Conservation (phyloP, 2,113 vertebrate species). For the Hydropotes inermis region DNA sequence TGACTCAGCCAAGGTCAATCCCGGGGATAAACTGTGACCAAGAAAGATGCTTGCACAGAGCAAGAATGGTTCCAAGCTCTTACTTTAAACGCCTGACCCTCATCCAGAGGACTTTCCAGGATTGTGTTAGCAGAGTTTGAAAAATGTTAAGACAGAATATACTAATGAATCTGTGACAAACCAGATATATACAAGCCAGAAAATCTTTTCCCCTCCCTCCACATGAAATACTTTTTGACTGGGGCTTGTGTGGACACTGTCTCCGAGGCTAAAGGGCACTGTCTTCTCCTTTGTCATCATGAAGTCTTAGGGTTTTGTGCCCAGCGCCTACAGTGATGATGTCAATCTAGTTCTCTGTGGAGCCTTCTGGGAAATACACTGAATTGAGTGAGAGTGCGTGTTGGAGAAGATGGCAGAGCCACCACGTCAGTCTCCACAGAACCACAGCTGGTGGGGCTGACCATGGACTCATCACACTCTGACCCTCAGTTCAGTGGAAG, state of each 20-base stretch:
- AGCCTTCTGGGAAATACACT: not conserved
- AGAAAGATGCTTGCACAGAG: not conserved
- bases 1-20: not conserved
- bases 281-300: not conserved
- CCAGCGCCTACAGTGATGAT: not conserved
- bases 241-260: not conserved
- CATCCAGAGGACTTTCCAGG: not conserved
- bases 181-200: not conserved
- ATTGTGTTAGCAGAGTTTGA: not conserved
- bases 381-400: not conserved
- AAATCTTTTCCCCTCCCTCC: not conserved
- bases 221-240: not conserved
- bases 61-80: not conserved
- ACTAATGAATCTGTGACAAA: not conserved
- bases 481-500: not conserved
- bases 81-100: not conserved
- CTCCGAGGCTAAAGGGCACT: not conserved
- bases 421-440: not conserved
- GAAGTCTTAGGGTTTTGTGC: not conserved
- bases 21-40: not conserved
- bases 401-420: not conserved
- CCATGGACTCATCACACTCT: not conserved
- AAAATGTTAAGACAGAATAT: not conserved
- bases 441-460: not conserved
- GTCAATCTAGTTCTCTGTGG: not conserved